These are phyloP conservation scores for Wiebesia pumilae DNA, from an alignment of 1,140 invertebrate species.

Conservation along the genomic window DNA sequence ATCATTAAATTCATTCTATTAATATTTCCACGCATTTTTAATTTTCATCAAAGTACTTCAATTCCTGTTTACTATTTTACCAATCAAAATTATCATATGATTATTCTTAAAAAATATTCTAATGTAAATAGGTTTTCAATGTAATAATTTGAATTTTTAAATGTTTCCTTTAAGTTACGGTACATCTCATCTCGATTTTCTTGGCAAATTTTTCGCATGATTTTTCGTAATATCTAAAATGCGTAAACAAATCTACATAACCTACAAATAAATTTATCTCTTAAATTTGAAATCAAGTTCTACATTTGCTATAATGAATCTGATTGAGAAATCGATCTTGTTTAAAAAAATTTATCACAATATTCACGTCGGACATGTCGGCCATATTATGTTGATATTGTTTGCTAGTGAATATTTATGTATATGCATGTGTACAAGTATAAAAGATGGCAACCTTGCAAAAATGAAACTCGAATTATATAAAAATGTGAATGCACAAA, in stretches of 20 bases:
- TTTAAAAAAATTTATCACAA: too few relatives aligned
- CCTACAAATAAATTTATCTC: not conserved
- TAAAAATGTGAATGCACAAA: not conserved
- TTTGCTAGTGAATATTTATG: not conserved
- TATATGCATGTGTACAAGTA: slow-evolving; percentile 49
- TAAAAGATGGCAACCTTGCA: slow-evolving; percentile 53
- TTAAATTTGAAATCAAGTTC: not conserved
- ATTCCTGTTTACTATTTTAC: too few relatives aligned
- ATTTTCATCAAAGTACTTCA: too few relatives aligned
- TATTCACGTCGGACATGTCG: slow-evolving; percentile 9
- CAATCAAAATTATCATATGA: too few relatives aligned
- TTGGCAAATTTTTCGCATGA: too few relatives aligned
- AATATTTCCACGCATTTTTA: too few relatives aligned
- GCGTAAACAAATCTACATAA: slow-evolving; percentile 30
- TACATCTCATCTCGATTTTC: not conserved
- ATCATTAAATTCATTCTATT: too few relatives aligned
- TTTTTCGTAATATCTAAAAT: not conserved
- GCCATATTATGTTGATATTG: slow-evolving; percentile 56
- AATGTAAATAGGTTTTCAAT: not conserved
- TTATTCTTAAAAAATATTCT: too few relatives aligned
- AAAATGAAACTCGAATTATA: not conserved
- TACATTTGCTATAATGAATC: too few relatives aligned
- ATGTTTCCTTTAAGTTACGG: not conserved
- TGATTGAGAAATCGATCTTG: too few relatives aligned
- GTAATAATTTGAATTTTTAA: too few relatives aligned